Evolutionary conservation across 2,797 vertebrate species (phyloP), one percentile per base, ranked within the genome.

Genomic region (Hephaestus fuliginosus): DNA sequence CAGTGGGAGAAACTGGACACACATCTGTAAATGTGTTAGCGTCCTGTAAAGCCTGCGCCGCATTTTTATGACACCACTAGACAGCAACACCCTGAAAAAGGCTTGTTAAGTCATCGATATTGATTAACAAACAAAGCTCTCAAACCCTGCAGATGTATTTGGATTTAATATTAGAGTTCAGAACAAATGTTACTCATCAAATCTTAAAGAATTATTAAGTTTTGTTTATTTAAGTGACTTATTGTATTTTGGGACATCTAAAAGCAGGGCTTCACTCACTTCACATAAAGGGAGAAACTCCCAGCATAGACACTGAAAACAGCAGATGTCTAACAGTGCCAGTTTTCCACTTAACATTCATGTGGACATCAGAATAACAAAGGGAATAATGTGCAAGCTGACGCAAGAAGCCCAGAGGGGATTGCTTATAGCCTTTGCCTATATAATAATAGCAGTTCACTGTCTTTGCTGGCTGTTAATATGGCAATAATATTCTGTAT

Each of bases 391-490:
- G 41, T 41, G 58, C 41, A 64, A 14, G 51, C 53, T 79, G 51
- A 72, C 33, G 33, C 25, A 30, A 61, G 77, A 52, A 51, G 65
- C 71, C 80, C 60, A 36, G 60, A 61, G 78, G 81, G 72, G 43
- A 63, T 61, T 20, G 75, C 75, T 74, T 61, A 33, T 22, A 80
- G 49, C 72, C 30, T 70, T 74, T 69, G 73, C 64, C 66, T 68
- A 74, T 39, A 60, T 25, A 68, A 58, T 75, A 56, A 79, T 52
- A 74, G 66, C 67, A 53, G 60, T 46, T 53, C 72, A 68, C 66
- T 60, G 67, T 78, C 80, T 77, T 70, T 52, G 48, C 70, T 53
- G 55, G 48, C 70, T 79, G 78, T 60, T 71, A 70, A 86, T 80
- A 78, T 20, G 17, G 56, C 46, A 58, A 60, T 86, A 73, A 80